These are phyloP conservation scores for Myiopsitta monachus DNA, from an alignment of 2,113 vertebrate genomes.

Conservation along the genomic window DNA sequence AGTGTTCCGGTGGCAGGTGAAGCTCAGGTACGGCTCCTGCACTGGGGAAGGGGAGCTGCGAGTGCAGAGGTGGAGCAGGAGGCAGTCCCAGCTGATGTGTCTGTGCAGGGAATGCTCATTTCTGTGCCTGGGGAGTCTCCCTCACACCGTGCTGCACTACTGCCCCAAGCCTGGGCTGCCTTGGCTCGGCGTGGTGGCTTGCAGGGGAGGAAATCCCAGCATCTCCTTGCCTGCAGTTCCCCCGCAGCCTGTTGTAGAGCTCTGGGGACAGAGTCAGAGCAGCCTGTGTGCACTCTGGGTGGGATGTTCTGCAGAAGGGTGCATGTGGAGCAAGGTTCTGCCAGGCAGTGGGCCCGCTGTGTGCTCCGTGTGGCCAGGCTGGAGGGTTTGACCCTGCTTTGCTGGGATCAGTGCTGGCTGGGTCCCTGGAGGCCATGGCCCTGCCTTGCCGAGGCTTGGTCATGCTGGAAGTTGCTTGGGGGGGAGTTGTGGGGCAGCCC, in stretches of 20 bases:
- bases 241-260: not conserved
- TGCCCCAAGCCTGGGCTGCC: not conserved
- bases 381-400: rapidly evolving
- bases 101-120: not conserved
- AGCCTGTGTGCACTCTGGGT: not conserved
- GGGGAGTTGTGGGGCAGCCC: not conserved
- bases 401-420: not conserved
- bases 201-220: not conserved
- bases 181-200: not conserved
- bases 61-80: not conserved
- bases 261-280: not conserved
- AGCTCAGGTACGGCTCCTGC: conserved; percentile 84
- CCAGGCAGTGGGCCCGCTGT: not conserved
- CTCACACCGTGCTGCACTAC: not conserved
- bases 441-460: not conserved
- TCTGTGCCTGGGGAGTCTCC: not conserved
- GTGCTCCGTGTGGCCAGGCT: not conserved
- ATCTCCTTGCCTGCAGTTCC: not conserved
- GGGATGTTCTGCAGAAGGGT: not conserved
- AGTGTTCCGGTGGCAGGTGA: conserved; percentile 97
- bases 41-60: not conserved
- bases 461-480: not conserved
- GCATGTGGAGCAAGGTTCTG: not conserved
- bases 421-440: not conserved
- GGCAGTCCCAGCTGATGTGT: rapidly evolving